Base-by-base conservation (phyloP, 2,797 vertebrate genomes). In the Takifugu ocellatus region DNA sequence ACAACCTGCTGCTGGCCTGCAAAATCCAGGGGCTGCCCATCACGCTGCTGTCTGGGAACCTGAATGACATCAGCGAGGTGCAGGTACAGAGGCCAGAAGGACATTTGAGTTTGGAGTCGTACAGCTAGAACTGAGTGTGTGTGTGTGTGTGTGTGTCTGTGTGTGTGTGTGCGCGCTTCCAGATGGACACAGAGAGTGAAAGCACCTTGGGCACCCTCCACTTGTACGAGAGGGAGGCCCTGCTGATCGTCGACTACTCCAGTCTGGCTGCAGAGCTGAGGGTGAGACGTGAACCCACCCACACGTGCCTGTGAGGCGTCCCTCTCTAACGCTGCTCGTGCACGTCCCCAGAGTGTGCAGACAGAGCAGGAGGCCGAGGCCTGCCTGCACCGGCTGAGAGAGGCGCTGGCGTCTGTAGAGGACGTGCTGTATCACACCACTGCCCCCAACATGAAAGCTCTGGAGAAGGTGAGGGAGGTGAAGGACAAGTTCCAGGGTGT, bases 1-100 rank as follows among this genome's bases (percentile, higher is more conserved):
- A 99, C 75, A 99, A 98, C 68, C 14, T 94, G 51, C 90, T 99
- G 59, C 87, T 97, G 29, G 85, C 84, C 46, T 98, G 95, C 79
- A 98, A 97, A 77, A 91, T 99, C 42, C 86, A 94, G 57, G 72
- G 88, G 71, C 78, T 96, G 49, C 90, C 89, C 17, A 61, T 98
- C 66, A 59, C 50, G 5, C 81, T 98, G 31, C 66, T 93, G n/a
- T 81, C 79, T n/a, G 97, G 97, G 51, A 92, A 78, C 1, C 69
- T 98, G 70, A 81, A 94, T 36, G 93, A 96, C 50, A 94, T 98
- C 89, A 94, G 88, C 44, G 91, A 96, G 72, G 69, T 93, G 17
- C 87, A 94, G 93, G 94, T 97, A 70, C 10, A 10, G 36, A 33
- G 69, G 44, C n/a, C 5, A n/a, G 50, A 3, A 60, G 27, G 62